These are phyloP conservation scores for Archocentrus centrarchus DNA, from an alignment of 2,113 vertebrate genomes.

Conservation along the genomic window DNA sequence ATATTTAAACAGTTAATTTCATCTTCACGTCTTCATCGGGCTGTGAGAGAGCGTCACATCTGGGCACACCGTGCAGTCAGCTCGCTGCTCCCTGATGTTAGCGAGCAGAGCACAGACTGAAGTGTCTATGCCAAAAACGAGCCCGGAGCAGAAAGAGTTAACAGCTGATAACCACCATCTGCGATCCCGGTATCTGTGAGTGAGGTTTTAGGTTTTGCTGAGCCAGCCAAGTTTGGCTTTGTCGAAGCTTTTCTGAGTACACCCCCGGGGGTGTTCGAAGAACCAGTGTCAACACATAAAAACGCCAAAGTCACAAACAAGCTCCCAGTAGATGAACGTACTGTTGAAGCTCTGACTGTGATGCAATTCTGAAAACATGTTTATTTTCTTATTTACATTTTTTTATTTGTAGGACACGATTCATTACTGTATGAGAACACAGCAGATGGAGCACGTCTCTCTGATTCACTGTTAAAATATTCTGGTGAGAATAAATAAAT, in stretches of 20 bases:
- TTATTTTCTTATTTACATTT: constrained; percentile 1
- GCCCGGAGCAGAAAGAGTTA: not conserved
- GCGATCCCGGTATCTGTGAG: not conserved
- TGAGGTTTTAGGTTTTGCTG: not conserved
- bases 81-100: not conserved
- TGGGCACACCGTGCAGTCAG: not conserved
- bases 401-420: not conserved
- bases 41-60: not conserved
- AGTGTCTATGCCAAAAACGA: not conserved
- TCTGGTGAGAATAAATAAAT: constrained; percentile 6
- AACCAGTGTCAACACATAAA: not conserved
- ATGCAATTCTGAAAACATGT: not conserved
- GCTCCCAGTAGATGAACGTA: not conserved
- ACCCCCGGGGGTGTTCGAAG: not conserved
- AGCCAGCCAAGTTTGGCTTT: not conserved
- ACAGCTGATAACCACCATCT: not conserved
- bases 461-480: constrained; percentile 5
- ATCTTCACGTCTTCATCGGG: not conserved
- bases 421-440: not conserved
- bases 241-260: not conserved
- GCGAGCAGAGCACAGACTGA: not conserved
- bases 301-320: not conserved
- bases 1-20: not conserved
- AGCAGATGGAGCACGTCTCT: not conserved
- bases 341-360: not conserved